Conservation (phyloP, 2,113 vertebrate genomes). For the Smithornis capensis region DNA sequence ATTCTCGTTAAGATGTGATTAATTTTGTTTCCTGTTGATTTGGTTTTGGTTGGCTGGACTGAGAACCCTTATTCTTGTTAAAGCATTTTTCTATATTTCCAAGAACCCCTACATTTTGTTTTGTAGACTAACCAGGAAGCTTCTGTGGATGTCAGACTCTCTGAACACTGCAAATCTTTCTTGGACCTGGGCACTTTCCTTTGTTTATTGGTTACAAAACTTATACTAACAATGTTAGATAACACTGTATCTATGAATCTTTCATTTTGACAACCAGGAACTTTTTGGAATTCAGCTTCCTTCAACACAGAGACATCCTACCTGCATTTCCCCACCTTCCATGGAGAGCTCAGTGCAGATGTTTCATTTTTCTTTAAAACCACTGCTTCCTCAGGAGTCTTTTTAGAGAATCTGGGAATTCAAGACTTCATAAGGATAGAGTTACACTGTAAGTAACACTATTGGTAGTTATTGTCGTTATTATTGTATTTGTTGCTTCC, state of each 20-base stretch:
- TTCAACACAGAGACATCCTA: slow-evolving; percentile 93
- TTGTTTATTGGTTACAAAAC: neutral
- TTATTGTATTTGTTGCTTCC: neutral
- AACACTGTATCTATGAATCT: neutral
- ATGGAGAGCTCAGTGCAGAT: slow-evolving; percentile 92
- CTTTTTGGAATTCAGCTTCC: slow-evolving; percentile 94
- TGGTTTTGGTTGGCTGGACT: neutral
- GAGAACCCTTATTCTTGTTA: neutral
- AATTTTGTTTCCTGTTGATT: neutral
- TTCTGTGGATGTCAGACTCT: neutral
- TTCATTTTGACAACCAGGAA: slow-evolving; percentile 71
- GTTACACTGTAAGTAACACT: slow-evolving; percentile 85
- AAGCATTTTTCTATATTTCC: neutral
- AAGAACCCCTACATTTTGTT: neutral
- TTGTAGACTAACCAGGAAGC: neutral
- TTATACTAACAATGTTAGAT: neutral
- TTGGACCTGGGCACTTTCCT: neutral
- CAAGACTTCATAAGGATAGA: slow-evolving; percentile 96
- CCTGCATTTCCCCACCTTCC: slow-evolving; percentile 96
- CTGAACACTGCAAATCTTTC: neutral
- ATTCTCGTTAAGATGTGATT: neutral
- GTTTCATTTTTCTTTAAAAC: slow-evolving; percentile 98
- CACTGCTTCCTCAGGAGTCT: slow-evolving; percentile 87
- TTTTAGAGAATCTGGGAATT: slow-evolving; percentile 96
- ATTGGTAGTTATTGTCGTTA: neutral